Percentiles rank a stretch among this genome's conserved stretches.
Conservation (phyloP, 2,113 vertebrate genomes). For the Dicaeum eximium region DNA sequence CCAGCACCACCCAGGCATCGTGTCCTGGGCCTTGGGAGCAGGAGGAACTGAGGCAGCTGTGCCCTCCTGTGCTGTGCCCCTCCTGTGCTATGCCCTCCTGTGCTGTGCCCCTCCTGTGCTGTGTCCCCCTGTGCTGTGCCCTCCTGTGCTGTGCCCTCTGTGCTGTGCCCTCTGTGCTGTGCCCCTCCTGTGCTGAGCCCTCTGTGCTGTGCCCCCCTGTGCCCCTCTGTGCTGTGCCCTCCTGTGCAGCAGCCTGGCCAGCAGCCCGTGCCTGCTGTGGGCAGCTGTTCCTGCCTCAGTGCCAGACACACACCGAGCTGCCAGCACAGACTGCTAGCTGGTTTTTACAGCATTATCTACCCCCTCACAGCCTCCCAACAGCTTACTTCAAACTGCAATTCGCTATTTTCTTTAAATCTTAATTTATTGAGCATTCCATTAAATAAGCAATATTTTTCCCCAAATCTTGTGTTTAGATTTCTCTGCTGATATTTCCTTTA, state of each 20-base stretch:
- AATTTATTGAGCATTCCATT: neutral
- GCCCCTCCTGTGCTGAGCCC: no score
- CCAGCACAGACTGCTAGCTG: neutral
- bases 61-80: neutral
- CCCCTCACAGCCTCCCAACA: neutral
- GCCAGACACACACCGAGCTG: neutral
- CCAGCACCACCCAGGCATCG: fast-evolving
- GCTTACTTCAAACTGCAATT: neutral
- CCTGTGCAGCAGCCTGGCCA: neutral
- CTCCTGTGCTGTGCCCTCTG: no score
- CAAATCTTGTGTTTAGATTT: neutral
- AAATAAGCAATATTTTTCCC: neutral
- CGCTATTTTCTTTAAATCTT: neutral
- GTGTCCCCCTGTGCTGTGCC: no score
- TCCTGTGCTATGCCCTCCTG: no score
- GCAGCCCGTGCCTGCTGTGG: neutral
- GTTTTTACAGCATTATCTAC: neutral
- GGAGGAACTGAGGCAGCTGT: neutral
- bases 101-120: no score
- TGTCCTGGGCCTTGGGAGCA: neutral
- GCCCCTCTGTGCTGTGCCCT: no score
- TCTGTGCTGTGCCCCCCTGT: no score
- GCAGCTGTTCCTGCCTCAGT: neutral
- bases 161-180: no score
- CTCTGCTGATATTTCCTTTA: neutral